Base-by-base conservation (phyloP, 2,113 vertebrate species). In the Leiothrix lutea region DNA sequence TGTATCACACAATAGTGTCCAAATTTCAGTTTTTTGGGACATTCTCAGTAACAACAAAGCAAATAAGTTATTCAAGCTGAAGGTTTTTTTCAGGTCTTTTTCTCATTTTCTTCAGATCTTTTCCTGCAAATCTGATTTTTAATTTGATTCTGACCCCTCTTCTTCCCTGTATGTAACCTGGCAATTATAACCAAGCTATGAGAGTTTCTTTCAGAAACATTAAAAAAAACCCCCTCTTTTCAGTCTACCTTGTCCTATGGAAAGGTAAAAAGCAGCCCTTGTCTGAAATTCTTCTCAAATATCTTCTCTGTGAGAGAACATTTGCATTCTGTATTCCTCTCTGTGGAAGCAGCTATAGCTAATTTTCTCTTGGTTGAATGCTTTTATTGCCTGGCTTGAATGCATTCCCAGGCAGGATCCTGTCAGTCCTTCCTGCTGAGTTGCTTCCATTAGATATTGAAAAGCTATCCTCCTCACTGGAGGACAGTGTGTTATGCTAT, bases 381-480 rank as follows among this genome's bases (percentile, higher is more conserved):
- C 86, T 90, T 95, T 93, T 86, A 90, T 90, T 96, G 95, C 96
- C 64, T 58, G 25, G 36, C 71, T 92, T 82, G 71, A 95, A 66
- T 1, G 19, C 0, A 4, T 83, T 96, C 54, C 84, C 88, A 94
- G 90, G 53, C 87, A 81, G 78, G 61, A 85, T 95, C 66, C 56
- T 80, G 69, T 87, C 70, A 36, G 47, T 75, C 57, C 79, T 93
- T 97, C 94, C 95, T 93, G 90, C 95, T 93, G 95, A 73, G 90
- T 60, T 86, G 67, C 67, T 88, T 77, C 94, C 86, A 92, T 86
- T 69, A 86, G 82, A 62, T 90, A 80, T 1, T 88, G 92, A 93
- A 90, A 94, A 86, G 40, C 80, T 90, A 33, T 77, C 47, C 25
- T 82, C 57, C 74, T 90, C 16, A 4, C 65, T 70, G 54, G 75